phyloP scores from a whole-genome alignment of 2,888 invertebrate species.

The Diplazon laetatorius region DNA sequence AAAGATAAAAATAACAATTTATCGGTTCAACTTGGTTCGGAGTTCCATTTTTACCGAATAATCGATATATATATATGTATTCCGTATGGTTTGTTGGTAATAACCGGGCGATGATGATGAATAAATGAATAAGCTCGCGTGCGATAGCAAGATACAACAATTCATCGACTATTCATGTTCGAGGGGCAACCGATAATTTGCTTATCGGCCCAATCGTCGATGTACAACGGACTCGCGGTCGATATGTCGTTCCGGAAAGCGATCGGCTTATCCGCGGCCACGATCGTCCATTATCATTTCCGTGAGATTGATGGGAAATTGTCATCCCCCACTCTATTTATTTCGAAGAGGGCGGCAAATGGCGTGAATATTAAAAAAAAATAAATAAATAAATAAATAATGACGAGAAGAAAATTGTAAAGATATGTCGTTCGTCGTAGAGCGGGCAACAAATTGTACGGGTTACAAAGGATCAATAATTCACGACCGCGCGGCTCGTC shows the following conservation, averaged over 20 bases:
- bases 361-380: not conserved
- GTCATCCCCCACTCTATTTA: not conserved
- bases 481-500: constrained; percentile 55
- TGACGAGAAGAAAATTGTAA: not conserved
- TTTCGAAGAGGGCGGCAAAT: constrained; percentile 3
- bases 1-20: not conserved
- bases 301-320: not conserved
- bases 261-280: not conserved
- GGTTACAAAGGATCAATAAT: constrained; percentile 61
- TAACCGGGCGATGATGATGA: constrained; percentile 28
- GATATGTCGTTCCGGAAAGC: constrained; percentile 5
- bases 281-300: constrained; percentile 4
- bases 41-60: constrained; percentile 53
- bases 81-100: constrained; percentile 48
- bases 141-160: constrained; percentile 53
- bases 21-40: not conserved
- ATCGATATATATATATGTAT: no score
- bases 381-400: constrained; percentile 6
- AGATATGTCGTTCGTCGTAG: no score
- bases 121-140: constrained; percentile 25
- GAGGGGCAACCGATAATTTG: constrained; percentile 44
- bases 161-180: constrained; percentile 60
- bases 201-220: constrained; percentile 38
- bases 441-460: not conserved
- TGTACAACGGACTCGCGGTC: constrained; percentile 16